Base-by-base conservation (phyloP, 2,888 invertebrate genomes). In the Chrysolina haemoptera region DNA sequence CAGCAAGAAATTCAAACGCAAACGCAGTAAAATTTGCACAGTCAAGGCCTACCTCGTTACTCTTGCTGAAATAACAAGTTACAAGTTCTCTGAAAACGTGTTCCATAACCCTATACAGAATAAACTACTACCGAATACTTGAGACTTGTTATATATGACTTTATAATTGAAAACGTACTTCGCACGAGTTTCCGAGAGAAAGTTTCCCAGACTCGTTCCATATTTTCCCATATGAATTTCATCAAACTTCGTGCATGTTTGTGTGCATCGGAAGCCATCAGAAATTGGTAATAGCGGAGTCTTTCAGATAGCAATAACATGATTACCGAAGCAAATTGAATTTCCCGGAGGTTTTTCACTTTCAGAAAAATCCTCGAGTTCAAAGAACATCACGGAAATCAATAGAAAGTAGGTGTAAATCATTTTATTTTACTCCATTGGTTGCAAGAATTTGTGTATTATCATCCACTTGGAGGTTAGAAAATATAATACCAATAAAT, bases 81-180 rank as follows among this genome's bases (percentile, higher is more conserved):
- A 62, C 62, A 62, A 69, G 43, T 68, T 68, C 46, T 11, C 41
- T 40, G 50, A 46, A 46, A 69, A 69, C 62, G 48, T 69, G 48
- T 48, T 69, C 50, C 22, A 10, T 3, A 43, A 69, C 62, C 63
- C 62, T 62, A 69, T 48, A 69, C 69, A 22, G n/a, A 48, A 48
- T 69, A 69, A 69, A 69, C 69, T 69, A 69, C 69, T 62, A 48
- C 16, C 50, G 62, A 69, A 69, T 69, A 69, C 69, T 69, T 62
- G 63, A 63, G 50, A 63, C 63, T 69, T 68, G 68, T 68, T 68
- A 62, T 46, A 40, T 68, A 62, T 55, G 62, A 68, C 68, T 68
- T 69, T 69, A 62, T 69, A 69, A 69, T 69, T 69, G 48, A 69
- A 63, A 48, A 50, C 27, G 62, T 68, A 68, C 68, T 22, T 46